A percentile compares a stretch with the other conserved stretches of the same genome.
Evolutionary conservation across 2,113 vertebrate genomes (phyloP).

Genomic region (Ancistrus triradiatus): DNA sequence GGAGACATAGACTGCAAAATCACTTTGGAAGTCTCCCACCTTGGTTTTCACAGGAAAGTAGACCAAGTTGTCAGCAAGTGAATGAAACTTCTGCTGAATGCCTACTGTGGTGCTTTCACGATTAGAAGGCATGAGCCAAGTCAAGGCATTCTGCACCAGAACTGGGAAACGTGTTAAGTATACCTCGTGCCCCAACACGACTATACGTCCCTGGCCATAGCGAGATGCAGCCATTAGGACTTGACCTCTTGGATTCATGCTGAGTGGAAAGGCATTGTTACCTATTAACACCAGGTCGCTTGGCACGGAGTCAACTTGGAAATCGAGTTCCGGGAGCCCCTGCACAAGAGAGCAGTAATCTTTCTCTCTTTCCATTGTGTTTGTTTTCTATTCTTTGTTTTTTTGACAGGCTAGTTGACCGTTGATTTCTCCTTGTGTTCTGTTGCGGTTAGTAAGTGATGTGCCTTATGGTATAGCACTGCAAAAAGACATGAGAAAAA

Average conservation of each 20-base stretch:
- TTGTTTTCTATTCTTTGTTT: no score
- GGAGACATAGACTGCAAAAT: slow-evolving; percentile 68
- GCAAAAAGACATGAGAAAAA: no score
- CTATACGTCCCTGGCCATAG: slow-evolving; percentile 74
- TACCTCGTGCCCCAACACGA: slow-evolving; percentile 76
- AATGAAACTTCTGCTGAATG: slow-evolving; percentile 56
- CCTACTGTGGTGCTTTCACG: slow-evolving; percentile 60
- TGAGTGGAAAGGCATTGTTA: slow-evolving; percentile 66
- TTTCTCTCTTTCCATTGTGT: slow-evolving; percentile 43
- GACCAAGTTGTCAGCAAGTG: slow-evolving; percentile 64
- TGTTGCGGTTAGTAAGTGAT: no score
- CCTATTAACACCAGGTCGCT: slow-evolving; percentile 64
- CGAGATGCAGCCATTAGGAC: slow-evolving; percentile 69
- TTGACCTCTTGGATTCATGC: slow-evolving; percentile 63
- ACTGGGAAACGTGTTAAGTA: slow-evolving; percentile 67
- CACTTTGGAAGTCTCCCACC: slow-evolving; percentile 50
- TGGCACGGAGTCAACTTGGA: slow-evolving; percentile 43
- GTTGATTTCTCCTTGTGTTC: no score
- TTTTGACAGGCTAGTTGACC: no score
- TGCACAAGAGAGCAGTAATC: slow-evolving; percentile 58
- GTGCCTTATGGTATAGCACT: no score
- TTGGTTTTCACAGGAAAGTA: slow-evolving; percentile 49
- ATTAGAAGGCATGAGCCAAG: slow-evolving; percentile 72
- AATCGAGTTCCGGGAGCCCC: slow-evolving; percentile 60
- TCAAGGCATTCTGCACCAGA: slow-evolving; percentile 75